Evolutionary conservation across 2,888 invertebrate genomes (phyloP).

Genomic region (Thyatira batis): DNA sequence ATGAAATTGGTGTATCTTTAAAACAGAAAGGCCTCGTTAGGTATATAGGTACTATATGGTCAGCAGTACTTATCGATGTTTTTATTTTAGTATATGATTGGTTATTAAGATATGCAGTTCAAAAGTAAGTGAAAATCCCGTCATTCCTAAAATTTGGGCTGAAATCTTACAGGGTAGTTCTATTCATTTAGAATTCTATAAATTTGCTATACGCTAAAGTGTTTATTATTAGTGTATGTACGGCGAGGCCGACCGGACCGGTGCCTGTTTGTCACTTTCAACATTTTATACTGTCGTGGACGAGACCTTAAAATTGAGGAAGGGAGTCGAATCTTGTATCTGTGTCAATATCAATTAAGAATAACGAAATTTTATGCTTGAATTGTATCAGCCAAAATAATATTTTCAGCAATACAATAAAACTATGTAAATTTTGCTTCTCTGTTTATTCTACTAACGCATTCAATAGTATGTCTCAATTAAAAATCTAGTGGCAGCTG

Average conservation of each 20-base stretch:
- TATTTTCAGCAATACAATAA: not conserved
- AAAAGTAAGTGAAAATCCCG: too few species aligned
- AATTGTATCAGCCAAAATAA: not conserved
- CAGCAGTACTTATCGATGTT: too few species aligned
- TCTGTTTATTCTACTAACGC: not conserved
- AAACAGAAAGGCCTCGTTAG: too few species aligned
- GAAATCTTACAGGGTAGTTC: not conserved
- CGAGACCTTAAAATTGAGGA: conserved; percentile 48
- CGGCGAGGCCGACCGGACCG: conserved; percentile 51
- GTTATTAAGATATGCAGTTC: too few species aligned
- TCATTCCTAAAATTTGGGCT: too few species aligned
- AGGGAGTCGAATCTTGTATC: conserved; percentile 24
- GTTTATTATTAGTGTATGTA: conserved; percentile 9
- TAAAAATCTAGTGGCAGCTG: conserved; percentile 40
- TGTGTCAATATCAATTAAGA: conserved; percentile 17
- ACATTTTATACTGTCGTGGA: conserved; percentile 27
- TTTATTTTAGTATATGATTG: too few species aligned
- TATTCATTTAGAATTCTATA: conserved; percentile 7
- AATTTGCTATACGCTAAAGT: not conserved
- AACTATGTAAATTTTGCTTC: not conserved
- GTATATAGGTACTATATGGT: too few species aligned
- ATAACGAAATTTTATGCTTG: not conserved
- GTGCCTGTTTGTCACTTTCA: conserved; percentile 49
- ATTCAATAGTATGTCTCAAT: conserved; percentile 27
- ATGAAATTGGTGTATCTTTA: too few species aligned